Evolutionary conservation across 2,113 vertebrate species (phyloP).

Genomic region (Ahaetulla prasina): DNA sequence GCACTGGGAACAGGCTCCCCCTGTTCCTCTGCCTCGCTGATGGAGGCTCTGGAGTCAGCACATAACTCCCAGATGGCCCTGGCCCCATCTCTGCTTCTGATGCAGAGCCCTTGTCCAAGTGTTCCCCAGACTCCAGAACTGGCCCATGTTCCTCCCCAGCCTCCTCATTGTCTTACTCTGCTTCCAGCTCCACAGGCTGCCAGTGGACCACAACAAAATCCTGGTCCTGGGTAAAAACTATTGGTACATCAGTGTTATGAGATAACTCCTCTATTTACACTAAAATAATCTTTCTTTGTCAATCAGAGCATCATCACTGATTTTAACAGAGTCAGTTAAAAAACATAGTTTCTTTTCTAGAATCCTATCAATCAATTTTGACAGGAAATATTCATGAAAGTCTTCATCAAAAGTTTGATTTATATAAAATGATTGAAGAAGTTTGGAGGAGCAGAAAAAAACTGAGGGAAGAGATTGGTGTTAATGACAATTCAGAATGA

Average conservation of each 20-base stretch:
- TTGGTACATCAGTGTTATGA: constrained; percentile 12
- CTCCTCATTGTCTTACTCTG: too few relatives aligned
- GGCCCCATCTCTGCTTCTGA: too few relatives aligned
- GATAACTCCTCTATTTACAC: neutral
- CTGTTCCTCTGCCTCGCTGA: too few relatives aligned
- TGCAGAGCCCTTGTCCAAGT: too few relatives aligned
- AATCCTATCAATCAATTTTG: neutral
- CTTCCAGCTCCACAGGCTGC: too few relatives aligned
- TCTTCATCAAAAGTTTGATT: constrained; percentile 5
- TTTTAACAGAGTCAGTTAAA: constrained; percentile 7
- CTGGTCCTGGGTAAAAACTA: neutral
- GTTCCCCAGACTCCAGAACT: too few relatives aligned
- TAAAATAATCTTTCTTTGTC: constrained; percentile 2
- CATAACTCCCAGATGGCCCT: too few relatives aligned
- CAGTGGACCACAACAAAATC: too few relatives aligned
- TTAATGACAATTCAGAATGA: neutral
- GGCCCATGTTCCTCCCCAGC: too few relatives aligned
- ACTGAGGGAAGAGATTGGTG: neutral
- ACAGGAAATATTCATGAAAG: neutral
- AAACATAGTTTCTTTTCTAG: constrained; percentile 1
- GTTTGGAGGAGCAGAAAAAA: neutral
- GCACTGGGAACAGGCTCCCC: too few relatives aligned
- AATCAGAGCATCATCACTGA: constrained; percentile 15
- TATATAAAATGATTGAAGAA: neutral
- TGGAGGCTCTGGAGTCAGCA: too few relatives aligned